Base-by-base conservation (phyloP, 2,888 invertebrate genomes). In the Athalia circularis region DNA sequence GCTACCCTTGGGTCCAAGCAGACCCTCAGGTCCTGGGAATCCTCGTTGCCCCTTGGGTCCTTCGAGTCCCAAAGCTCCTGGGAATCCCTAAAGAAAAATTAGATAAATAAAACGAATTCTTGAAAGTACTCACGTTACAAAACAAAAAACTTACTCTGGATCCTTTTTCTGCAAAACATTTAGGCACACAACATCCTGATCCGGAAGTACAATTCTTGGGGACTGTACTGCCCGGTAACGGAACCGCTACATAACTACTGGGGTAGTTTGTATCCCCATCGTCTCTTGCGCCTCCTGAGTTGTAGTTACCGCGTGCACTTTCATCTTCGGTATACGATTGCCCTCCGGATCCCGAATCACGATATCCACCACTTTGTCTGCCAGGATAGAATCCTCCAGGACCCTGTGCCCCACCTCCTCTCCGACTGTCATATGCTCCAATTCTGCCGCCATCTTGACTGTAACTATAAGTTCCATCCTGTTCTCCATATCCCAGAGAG, bases 101-200 rank as follows among this genome's bases (percentile, higher is more conserved):
- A 45, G 9, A 13, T 6, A 29, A 11, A 29, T 52, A 3, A 68
- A 67, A 6, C 50, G 9, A 5, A 7, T 13, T 48, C 3, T 65
- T 8, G 7, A 48, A 15, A 13, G 65, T 2, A 48, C 52, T 11
- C 4, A 13, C 59, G 13, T 70, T 13, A 0, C n/a, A 61, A 13
- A 72, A 29, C 29, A 29, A 29, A 0, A 29, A 29, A 29, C 92
- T 90, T 91, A 95, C 95, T 86, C 96, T 92, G 80, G 93, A 93
- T 87, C 97, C 97, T 91, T 97, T 97, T 90, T 97, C 96, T 0
- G 97, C 97, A 82, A 96, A 95, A 90, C 97, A 97, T 92, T 97
- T 96, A 0, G 96, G 96, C 61, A 94, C 93, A 86, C 97, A 97
- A 85, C 94, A 94, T 79, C 93, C 95, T 0, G 93, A 92, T 9